Conservation (phyloP, 2,797 vertebrate species). For the Pempheris klunzingeri region DNA sequence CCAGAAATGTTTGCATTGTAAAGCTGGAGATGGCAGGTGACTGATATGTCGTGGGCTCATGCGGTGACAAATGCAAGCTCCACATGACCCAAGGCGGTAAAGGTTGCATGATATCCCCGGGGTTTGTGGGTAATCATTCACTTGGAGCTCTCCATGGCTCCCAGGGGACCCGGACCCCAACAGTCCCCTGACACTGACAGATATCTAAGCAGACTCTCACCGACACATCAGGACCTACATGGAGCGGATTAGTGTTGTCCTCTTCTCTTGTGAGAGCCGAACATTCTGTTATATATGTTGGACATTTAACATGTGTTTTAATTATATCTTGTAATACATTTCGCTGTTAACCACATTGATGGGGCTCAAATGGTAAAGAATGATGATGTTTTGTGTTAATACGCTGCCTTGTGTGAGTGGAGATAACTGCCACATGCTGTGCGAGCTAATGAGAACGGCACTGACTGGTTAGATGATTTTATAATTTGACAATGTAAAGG, state of each 20-base stretch:
- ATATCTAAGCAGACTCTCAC: constrained; percentile 32
- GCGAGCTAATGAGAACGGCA: neutral
- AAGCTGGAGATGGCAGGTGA: constrained; percentile 7
- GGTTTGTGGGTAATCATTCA: constrained; percentile 53
- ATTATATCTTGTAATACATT: neutral
- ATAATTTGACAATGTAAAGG: neutral
- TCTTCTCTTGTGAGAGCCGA: neutral
- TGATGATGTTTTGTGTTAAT: neutral
- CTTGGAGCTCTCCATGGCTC: neutral
- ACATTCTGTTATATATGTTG: neutral
- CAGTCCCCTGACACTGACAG: constrained; percentile 31
- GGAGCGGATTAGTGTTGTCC: neutral
- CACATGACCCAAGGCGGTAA: constrained; percentile 21
- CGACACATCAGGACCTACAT: constrained; percentile 23
- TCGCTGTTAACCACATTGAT: neutral
- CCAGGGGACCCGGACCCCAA: constrained; percentile 14
- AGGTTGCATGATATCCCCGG: constrained; percentile 51
- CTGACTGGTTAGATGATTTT: neutral
- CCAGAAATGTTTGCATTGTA: neutral
- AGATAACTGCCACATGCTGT: neutral
- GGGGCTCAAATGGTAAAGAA: neutral
- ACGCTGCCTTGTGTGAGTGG: neutral
- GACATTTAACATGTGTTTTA: neutral
- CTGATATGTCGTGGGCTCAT: constrained; percentile 6
- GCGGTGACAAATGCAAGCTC: constrained; percentile 50